phyloP scores from a whole-genome alignment of 2,113 vertebrate genomes.

The Rousettus leschenaultii region DNA sequence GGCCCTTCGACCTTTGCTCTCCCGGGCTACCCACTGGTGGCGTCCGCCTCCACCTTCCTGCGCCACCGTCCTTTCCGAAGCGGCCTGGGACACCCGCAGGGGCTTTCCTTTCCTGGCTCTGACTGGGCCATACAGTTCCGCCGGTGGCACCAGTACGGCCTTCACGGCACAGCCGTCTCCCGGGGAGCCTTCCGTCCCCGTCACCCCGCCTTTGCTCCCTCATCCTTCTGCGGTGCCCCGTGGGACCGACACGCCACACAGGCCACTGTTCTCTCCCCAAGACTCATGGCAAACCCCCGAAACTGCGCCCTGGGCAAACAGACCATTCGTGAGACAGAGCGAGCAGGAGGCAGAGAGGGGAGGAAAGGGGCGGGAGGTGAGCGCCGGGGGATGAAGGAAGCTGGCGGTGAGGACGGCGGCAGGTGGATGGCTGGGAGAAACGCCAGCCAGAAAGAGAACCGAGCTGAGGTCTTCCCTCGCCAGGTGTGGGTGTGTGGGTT shows the following conservation, averaged over 20 bases:
- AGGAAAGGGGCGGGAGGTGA: not conserved
- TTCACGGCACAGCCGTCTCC: not conserved
- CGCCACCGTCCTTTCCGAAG: not conserved
- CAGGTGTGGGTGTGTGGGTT: rapidly evolving
- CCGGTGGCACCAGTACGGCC: not conserved
- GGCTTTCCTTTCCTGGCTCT: not conserved
- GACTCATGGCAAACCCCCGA: not conserved
- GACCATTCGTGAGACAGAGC: not conserved
- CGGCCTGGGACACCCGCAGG: not conserved
- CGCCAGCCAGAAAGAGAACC: not conserved
- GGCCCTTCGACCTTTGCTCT: not conserved
- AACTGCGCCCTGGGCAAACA: not conserved
- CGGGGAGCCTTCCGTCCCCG: not conserved
- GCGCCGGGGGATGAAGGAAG: not conserved
- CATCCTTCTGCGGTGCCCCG: not conserved
- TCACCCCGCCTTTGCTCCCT: not conserved
- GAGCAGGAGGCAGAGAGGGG: not conserved
- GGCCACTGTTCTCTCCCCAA: not conserved
- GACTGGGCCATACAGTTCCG: not conserved
- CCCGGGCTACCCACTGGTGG: not conserved
- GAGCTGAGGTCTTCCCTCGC: not conserved
- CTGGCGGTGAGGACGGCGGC: rapidly evolving
- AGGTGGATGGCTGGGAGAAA: not conserved
- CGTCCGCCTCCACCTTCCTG: not conserved
- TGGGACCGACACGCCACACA: not conserved